Evolutionary conservation across 2,113 vertebrate species (phyloP).

Genomic region (Emberiza fucata): DNA sequence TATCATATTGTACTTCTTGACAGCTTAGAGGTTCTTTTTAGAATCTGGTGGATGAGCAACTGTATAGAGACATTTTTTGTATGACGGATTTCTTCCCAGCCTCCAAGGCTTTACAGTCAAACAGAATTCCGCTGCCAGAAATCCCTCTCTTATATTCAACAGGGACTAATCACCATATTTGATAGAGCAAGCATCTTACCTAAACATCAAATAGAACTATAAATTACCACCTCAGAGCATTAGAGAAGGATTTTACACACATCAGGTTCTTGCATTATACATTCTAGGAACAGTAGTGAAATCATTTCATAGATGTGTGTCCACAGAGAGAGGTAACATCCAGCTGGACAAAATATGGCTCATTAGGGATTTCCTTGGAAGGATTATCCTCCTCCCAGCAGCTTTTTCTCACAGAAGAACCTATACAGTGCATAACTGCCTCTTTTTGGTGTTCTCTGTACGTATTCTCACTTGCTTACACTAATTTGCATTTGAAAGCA

Average conservation of each 20-base stretch:
- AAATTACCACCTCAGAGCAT: not conserved
- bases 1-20: conserved; percentile 82
- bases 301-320: not conserved
- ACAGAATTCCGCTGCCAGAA: conserved; percentile 28
- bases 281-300: not conserved
- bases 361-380: not conserved
- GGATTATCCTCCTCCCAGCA: not conserved
- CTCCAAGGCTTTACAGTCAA: conserved; percentile 44
- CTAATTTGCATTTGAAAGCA: not conserved
- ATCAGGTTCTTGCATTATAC: not conserved
- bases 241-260: conserved; percentile 16
- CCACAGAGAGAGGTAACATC: not conserved
- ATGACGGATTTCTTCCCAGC: conserved; percentile 32
- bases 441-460: not conserved
- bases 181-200: conserved; percentile 40
- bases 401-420: not conserved
- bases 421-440: not conserved
- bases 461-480: not conserved
- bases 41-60: conserved; percentile 18
- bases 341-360: not conserved
- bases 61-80: conserved; percentile 39
- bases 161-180: conserved; percentile 54
- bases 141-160: conserved; percentile 1
- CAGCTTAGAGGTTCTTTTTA: conserved; percentile 81
- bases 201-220: conserved; percentile 35